These are phyloP conservation scores for Phortica variegata DNA, from an alignment of 1,140 invertebrate genomes.

Conservation along the genomic window DNA sequence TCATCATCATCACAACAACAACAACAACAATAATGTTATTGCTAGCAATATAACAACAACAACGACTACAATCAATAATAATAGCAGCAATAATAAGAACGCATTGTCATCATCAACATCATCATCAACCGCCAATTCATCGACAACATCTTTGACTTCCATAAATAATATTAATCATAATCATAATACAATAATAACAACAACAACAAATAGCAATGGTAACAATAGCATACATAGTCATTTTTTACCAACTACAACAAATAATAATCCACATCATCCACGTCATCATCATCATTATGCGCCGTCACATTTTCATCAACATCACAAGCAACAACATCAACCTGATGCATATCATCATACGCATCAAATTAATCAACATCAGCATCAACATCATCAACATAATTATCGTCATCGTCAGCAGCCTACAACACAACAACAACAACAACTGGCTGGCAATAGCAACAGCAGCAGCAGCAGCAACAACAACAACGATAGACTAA, in stretches of 20 bases:
- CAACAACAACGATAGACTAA: not conserved
- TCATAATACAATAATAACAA: constrained; percentile 8
- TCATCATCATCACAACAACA: constrained; percentile 16
- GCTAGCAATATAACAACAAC: constrained; percentile 12
- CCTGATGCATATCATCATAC: constrained; percentile 2
- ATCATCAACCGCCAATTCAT: constrained; percentile 4
- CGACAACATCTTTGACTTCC: not conserved
- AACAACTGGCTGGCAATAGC: constrained; percentile 12
- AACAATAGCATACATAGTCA: no score
- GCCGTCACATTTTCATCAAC: no score
- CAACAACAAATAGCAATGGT: no score
- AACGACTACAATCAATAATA: constrained; percentile 17
- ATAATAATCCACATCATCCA: constrained; percentile 6
- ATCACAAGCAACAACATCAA: constrained; percentile 7
- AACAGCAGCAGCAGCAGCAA: constrained; percentile 15
- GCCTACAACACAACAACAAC: constrained; percentile 1
- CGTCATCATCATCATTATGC: constrained; percentile 4
- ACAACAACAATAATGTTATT: constrained; percentile 12
- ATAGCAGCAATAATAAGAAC: constrained; percentile 22
- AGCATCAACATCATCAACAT: constrained; percentile 1
- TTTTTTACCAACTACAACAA: no score
- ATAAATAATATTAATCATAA: constrained; percentile 6
- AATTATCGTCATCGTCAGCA: not conserved
- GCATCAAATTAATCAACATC: constrained; percentile 5
- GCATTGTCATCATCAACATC: constrained; percentile 10